These are phyloP conservation scores for Calyptomena viridis DNA, from an alignment of 2,113 vertebrate genomes.

Conservation along the genomic window DNA sequence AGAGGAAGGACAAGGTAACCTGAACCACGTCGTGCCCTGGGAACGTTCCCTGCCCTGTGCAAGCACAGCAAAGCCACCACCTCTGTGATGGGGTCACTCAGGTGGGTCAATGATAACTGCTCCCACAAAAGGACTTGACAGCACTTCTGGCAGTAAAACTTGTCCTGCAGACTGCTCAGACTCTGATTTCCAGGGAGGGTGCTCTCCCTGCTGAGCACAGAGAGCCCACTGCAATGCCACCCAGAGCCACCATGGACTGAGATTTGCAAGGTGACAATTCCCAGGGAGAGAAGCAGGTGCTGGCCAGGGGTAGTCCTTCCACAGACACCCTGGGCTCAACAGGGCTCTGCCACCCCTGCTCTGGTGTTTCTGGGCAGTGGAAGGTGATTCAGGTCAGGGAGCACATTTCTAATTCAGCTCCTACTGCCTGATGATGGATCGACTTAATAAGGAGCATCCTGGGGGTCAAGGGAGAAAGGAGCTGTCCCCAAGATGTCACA, in stretches of 20 bases:
- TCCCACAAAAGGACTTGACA: background rate
- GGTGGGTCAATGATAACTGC: background rate
- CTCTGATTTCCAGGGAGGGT: background rate
- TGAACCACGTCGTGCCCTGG: fast-evolving
- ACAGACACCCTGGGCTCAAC: background rate
- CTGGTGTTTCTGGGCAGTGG: fast-evolving
- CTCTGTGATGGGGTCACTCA: background rate
- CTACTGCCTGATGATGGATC: background rate
- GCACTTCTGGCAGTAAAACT: background rate
- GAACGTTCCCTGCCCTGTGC: background rate
- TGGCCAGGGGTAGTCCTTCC: background rate
- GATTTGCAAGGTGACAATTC: background rate
- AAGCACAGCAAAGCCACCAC: background rate
- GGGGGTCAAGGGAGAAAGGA: background rate
- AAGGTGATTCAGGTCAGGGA: background rate
- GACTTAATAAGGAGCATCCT: background rate
- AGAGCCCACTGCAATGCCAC: background rate
- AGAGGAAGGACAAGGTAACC: background rate
- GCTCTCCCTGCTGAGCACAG: background rate
- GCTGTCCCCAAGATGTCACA: constrained; percentile 83
- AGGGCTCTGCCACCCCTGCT: background rate
- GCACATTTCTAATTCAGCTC: background rate
- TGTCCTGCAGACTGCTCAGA: background rate
- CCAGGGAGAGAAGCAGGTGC: background rate
- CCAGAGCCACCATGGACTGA: fast-evolving